Base-by-base conservation (phyloP, 2,888 invertebrate species). In the Alsophila aescularia region DNA sequence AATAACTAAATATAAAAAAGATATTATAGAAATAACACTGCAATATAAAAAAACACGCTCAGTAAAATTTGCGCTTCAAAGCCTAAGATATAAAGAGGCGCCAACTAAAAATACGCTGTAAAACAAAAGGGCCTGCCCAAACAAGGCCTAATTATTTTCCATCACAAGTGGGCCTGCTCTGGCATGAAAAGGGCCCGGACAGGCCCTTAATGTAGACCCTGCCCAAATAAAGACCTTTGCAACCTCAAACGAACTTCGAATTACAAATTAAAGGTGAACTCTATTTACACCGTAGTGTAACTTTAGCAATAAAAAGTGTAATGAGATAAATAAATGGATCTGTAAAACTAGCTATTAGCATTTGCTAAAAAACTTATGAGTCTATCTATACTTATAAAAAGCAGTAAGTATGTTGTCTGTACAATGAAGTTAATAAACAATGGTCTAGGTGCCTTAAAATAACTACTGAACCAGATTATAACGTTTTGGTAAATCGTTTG, bases 201-300 rank as follows among this genome's bases (percentile, higher is more conserved):
- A 65, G 66, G 61, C 66, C 60, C 72, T 60, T 77, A 79, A 80
- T 75, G 79, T 70, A 60, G 75, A 69, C 75, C 31, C 64, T 58
- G 61, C 62, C 74, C 70, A 66, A 82, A 80, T 83, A 75, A 79
- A 83, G 81, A 77, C 74, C 78, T 72, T 61, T 57, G 59, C 71
- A 69, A 78, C 83, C 83, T 70, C 84, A 81, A 84, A 84, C 79
- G 82, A 77, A 83, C 77, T 81, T 72, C 75, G 77, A 83, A 82
- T 81, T 79, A 81, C 77, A 79, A 82, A 83, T 83, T 83, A 79
- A 80, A 68, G 51, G 60, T 72, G 64, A 70, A 69, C 62, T 51
- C 50, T 52, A 62, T 40, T 80, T 68, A 83, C 77, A 79, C 73
- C 50, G 45, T 31, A 36, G 13, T 16, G 55, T 54, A 54, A 54